phyloP scores from a whole-genome alignment of 1,140 invertebrate genomes.

The Apocrypta bakeri region DNA sequence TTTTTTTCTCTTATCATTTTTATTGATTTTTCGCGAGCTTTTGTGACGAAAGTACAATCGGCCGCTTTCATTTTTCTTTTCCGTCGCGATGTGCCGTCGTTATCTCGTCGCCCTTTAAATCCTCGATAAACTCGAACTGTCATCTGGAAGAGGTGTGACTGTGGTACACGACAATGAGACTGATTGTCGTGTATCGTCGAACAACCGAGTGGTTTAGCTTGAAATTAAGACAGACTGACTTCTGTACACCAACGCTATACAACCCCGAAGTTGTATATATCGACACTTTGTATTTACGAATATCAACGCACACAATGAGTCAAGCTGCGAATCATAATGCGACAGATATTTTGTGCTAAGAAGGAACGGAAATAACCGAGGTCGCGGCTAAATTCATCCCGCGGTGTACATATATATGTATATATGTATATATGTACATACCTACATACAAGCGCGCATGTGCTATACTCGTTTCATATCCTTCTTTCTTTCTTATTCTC shows the following conservation, averaged over 20 bases:
- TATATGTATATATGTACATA: too few relatives aligned
- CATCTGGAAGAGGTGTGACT: conserved; percentile 13
- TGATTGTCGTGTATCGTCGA: not conserved
- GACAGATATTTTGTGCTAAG: conserved; percentile 34
- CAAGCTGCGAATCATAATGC: conserved; percentile 15
- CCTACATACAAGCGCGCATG: conserved; percentile 2
- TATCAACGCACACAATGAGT: conserved; percentile 11
- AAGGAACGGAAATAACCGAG: conserved; percentile 35
- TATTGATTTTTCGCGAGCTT: conserved; percentile 56
- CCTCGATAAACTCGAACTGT: not conserved
- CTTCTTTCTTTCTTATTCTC: conserved; percentile 57
- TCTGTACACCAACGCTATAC: too few relatives aligned
- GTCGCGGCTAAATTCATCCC: conserved; percentile 27
- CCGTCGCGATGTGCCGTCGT: not conserved
- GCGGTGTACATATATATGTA: too few relatives aligned
- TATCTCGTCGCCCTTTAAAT: not conserved
- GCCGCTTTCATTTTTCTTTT: conserved; percentile 51
- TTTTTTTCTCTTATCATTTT: conserved; percentile 50
- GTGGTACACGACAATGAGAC: not conserved
- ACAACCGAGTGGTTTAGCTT: not conserved
- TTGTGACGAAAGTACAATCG: conserved; percentile 34
- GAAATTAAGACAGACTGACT: not conserved
- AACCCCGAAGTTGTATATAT: not conserved
- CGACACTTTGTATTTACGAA: too few relatives aligned
- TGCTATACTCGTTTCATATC: not conserved